Base-by-base conservation (phyloP, 2,113 vertebrate species). In the Syngnathus scovelli region DNA sequence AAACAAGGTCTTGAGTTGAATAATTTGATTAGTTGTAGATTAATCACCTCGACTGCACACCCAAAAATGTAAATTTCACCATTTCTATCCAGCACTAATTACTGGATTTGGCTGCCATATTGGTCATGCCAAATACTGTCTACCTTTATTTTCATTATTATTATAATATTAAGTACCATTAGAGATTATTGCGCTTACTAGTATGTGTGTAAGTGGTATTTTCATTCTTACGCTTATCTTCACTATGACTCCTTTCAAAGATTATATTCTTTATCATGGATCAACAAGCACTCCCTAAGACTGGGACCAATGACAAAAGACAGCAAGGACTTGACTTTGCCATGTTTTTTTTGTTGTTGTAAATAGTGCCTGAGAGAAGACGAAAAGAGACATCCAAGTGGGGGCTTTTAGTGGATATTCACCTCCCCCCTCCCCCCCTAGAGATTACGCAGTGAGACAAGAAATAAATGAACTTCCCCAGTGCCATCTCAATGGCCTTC, bases 381-480 rank as follows among this genome's bases (percentile, higher is more conserved):
- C 66, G 61, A 52, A 52, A n/a, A 19, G 48, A 69, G 36, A 64
- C 18, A 36, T 71, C 67, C 64, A 76, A 80, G 55, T 61, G 48
- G 15, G 27, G 58, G 15, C 44, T 75, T 81, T 78, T 60, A 68
- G 59, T 18, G 66, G 63, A 16, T 61, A 33, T 52, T 68, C 37
- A 19, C 41, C 9, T 43, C 64, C 41, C 41, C 56, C 4, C 21
- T 23, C 36, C 2, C 67, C 19, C 68, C 71, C 44, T 68, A 63
- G 70, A 70, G 78, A 82, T 74, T 76, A 80, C 76, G 76, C 64
- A 60, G 64, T 13, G 66, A 78, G 67, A 77, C 76, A 70, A 72
- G 69, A 81, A 79, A 81, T 78, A 88, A 86, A 87, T 84, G 75
- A 86, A 86, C 85, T 87, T 81, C 74, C 72, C 78, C 0, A 27